Evolutionary conservation across 1,140 invertebrate species (phyloP).

Genomic region (Catajapyx aquilonaris): DNA sequence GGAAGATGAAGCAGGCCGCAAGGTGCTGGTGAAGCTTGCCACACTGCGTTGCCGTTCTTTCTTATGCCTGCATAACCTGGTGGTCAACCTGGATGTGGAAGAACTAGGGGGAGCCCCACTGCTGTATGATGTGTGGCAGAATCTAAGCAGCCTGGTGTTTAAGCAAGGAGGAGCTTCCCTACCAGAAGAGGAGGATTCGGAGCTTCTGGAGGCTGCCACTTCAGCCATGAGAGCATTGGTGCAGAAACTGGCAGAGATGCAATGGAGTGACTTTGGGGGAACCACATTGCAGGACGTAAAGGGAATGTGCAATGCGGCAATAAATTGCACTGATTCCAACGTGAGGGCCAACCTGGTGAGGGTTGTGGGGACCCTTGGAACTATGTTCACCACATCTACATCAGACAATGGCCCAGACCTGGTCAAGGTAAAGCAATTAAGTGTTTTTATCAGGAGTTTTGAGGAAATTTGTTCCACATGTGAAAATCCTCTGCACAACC

Average conservation of each 20-base stretch:
- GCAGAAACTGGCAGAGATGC: conserved; percentile 17
- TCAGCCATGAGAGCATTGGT: conserved; percentile 39
- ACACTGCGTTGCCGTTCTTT: conserved; percentile 30
- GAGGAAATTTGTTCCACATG: no score
- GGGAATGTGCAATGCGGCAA: conserved; percentile 30
- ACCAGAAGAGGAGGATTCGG: conserved; percentile 18
- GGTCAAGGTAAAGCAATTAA: conserved; percentile 23
- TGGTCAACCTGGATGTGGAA: conserved; percentile 31
- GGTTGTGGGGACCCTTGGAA: conserved; percentile 36
- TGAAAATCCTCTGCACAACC: no score
- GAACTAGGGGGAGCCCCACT: conserved; percentile 32
- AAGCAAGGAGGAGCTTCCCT: conserved; percentile 16
- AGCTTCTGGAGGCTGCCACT: conserved; percentile 37
- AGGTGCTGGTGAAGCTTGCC: conserved; percentile 24
- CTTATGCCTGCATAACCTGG: conserved; percentile 41
- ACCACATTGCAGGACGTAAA: conserved; percentile 11
- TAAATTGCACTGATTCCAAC: conserved; percentile 28
- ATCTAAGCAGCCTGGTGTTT: conserved; percentile 33
- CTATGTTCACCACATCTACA: conserved; percentile 17
- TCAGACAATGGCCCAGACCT: conserved; percentile 13
- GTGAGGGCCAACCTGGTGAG: conserved; percentile 43
- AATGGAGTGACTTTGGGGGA: conserved; percentile 11
- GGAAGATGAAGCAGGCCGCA: conserved; percentile 23
- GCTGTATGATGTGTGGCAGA: conserved; percentile 26
- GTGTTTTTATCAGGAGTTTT: no score